Evolutionary conservation across 2,113 vertebrate genomes (phyloP).

Genomic region (Blennius ocellaris): DNA sequence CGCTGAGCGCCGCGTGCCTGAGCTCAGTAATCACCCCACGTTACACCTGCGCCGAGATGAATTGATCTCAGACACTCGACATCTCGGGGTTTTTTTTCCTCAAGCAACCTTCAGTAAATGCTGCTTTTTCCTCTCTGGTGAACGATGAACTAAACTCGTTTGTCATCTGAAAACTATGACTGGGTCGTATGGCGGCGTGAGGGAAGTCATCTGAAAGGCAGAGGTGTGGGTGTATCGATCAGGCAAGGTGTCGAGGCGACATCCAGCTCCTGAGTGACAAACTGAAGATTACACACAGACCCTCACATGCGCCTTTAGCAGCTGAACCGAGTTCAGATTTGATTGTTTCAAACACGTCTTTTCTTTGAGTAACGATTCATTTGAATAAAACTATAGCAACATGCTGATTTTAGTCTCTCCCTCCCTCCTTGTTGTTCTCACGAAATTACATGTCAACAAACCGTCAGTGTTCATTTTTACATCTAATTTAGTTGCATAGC

Average conservation of each 20-base stretch:
- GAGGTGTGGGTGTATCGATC: conserved; percentile 8
- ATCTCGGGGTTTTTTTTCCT: background rate
- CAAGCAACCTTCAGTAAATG: conserved; percentile 11
- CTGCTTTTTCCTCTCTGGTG: background rate
- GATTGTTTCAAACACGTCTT: background rate
- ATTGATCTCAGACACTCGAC: background rate
- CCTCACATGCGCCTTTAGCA: too few species aligned
- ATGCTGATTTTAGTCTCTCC: too few species aligned
- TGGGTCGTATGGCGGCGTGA: background rate
- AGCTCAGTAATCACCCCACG: too few species aligned
- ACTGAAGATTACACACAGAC: background rate
- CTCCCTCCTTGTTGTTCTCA: too few species aligned
- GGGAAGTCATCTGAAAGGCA: conserved; percentile 8
- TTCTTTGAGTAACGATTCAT: background rate
- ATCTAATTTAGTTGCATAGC: too few species aligned
- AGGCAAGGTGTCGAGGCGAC: background rate
- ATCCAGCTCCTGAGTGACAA: background rate
- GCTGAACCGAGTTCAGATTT: background rate
- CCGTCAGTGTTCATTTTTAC: too few species aligned
- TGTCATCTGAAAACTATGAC: conserved; percentile 17
- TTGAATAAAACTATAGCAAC: too few species aligned
- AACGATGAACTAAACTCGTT: conserved; percentile 7
- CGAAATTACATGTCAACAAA: too few species aligned
- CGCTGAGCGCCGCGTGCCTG: too few species aligned
- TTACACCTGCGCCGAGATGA: background rate